Evolutionary conservation across 2,888 invertebrate genomes (phyloP).

Genomic region (Xanthia togata): DNA sequence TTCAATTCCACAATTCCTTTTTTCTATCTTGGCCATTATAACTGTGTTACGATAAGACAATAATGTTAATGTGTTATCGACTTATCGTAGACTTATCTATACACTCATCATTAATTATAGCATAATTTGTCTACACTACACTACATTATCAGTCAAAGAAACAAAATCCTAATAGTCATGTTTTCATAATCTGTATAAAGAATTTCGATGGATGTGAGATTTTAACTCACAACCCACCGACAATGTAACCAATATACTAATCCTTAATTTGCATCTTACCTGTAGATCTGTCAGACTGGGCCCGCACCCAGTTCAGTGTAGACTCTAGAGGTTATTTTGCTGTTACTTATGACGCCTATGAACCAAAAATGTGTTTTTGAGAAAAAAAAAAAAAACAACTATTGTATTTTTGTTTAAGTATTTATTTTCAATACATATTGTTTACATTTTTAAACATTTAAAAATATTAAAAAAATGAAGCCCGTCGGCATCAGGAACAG

Average conservation of each 20-base stretch:
- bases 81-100: constrained; percentile 32
- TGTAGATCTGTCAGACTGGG: no score
- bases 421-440: no score
- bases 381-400: neutral
- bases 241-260: neutral
- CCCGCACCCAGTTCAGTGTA: neutral
- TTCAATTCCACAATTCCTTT: no score
- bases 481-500: no score
- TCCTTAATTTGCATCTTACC: neutral
- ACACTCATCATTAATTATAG: constrained; percentile 24
- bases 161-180: neutral
- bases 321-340: neutral
- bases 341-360: neutral
- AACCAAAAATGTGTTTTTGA: neutral
- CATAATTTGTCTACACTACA: neutral
- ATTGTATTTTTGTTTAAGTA: no score
- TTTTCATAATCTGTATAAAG: neutral
- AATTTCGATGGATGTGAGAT: neutral
- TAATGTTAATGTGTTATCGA: no score
- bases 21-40: constrained; percentile 36
- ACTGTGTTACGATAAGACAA: constrained; percentile 7
- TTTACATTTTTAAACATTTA: no score
- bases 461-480: no score
- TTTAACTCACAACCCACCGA: neutral
- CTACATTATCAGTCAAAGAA: neutral